Conservation (phyloP, 2,888 invertebrate genomes). For the Ophioninae sp. region DNA sequence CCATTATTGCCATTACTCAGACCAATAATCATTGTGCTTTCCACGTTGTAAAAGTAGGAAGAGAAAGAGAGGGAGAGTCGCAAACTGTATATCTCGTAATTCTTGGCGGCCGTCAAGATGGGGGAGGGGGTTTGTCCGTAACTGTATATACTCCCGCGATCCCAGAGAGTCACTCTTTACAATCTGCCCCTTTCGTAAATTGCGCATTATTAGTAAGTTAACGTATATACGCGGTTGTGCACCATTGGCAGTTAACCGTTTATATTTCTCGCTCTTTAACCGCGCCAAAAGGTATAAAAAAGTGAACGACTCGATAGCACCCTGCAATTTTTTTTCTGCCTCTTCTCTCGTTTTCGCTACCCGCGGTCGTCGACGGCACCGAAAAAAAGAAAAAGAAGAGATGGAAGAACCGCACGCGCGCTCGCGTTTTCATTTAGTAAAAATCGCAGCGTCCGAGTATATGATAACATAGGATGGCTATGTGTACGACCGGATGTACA, state of each 20-base stretch:
- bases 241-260: slow-evolving; percentile 26
- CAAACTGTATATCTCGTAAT: slow-evolving; percentile 48
- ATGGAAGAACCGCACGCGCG: slow-evolving; percentile 20
- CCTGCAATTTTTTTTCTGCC: slow-evolving; percentile 26
- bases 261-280: slow-evolving; percentile 36
- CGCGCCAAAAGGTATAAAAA: slow-evolving; percentile 30
- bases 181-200: slow-evolving; percentile 48
- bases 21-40: slow-evolving; percentile 66
- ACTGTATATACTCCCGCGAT: slow-evolving; percentile 12
- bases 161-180: slow-evolving; percentile 11
- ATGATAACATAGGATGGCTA: slow-evolving; percentile 29
- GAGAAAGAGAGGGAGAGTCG: slow-evolving; percentile 29
- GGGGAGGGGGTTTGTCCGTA: slow-evolving; percentile 5
- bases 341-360: slow-evolving; percentile 6
- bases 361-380: neutral
- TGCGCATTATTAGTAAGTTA: slow-evolving; percentile 61
- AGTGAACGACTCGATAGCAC: slow-evolving; percentile 31
- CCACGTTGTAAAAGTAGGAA: slow-evolving; percentile 59
- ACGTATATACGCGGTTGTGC: slow-evolving; percentile 38
- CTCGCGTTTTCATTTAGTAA: slow-evolving; percentile 33
- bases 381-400: neutral
- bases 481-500: neutral
- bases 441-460: slow-evolving; percentile 23
- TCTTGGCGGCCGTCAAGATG: slow-evolving; percentile 42
- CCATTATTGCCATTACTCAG: slow-evolving; percentile 63